Conservation (phyloP, 2,797 vertebrate species). For the Odontamblyopus lacepedii region DNA sequence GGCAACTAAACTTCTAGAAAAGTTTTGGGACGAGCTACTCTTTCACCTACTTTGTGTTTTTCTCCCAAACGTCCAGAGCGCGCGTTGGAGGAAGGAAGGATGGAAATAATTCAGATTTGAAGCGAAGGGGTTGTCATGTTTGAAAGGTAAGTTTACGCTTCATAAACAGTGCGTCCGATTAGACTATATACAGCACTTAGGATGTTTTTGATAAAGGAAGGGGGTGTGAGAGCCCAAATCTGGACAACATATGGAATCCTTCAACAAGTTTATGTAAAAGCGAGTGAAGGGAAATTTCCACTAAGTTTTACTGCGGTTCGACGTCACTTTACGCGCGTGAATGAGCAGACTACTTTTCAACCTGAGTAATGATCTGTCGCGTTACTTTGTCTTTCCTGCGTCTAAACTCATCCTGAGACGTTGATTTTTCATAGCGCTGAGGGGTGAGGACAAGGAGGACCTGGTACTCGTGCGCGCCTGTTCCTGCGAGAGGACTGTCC, state of each 20-base stretch:
- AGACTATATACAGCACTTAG: constrained; percentile 10
- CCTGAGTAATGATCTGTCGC: constrained; percentile 31
- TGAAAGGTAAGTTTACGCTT: constrained; percentile 67
- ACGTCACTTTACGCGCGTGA: constrained; percentile 66
- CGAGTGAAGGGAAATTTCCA: constrained; percentile 66
- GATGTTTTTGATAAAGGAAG: constrained; percentile 4
- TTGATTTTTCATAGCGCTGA: constrained; percentile 58
- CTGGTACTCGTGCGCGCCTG: constrained; percentile 48
- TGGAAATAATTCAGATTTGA: constrained; percentile 60
- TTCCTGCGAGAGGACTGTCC: constrained; percentile 75
- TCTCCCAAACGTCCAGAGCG: constrained; percentile 14
- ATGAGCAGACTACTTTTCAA: constrained; percentile 29
- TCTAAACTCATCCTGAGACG: constrained; percentile 32
- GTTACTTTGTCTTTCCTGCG: constrained; percentile 31
- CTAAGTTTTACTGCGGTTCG: constrained; percentile 57
- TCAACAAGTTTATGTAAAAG: constrained; percentile 30
- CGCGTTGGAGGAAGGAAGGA: constrained; percentile 50
- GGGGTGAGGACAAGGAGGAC: constrained; percentile 61
- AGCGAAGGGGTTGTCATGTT: constrained; percentile 75
- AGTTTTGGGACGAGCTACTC: constrained; percentile 21
- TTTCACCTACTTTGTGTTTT: constrained; percentile 22
- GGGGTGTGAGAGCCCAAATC: constrained; percentile 14
- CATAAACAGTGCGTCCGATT: constrained; percentile 22
- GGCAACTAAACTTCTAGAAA: not conserved
- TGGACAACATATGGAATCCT: constrained; percentile 18